Percentiles rank a stretch among this genome's conserved stretches.
phyloP scores from a whole-genome alignment of 2,113 vertebrate genomes.

The Macroglossus sobrinus region DNA sequence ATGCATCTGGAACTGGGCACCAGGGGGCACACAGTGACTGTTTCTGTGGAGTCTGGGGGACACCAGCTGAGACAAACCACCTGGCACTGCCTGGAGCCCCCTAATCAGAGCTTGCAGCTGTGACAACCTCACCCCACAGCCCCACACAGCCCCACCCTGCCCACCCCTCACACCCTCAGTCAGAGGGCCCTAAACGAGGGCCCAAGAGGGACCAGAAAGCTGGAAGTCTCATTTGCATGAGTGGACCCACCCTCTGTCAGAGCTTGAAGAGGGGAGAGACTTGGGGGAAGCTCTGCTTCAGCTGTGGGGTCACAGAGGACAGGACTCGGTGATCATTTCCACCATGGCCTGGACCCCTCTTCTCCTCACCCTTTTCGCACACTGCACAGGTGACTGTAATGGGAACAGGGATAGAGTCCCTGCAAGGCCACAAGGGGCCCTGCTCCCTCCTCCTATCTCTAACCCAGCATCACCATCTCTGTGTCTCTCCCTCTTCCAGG shows the following conservation, averaged over 20 bases:
- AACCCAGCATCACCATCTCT: background rate
- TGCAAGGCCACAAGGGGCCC: accelerated
- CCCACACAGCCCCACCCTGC: accelerated
- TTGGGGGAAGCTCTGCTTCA: background rate
- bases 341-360: background rate
- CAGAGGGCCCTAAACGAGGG: accelerated
- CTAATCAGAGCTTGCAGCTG: background rate
- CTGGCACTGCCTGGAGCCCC: background rate
- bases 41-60: no score
- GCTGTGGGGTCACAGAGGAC: background rate
- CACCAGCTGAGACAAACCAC: background rate
- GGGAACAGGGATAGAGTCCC: accelerated
- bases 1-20: no score
- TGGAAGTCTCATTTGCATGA: background rate
- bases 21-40: no score
- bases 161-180: accelerated
- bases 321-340: accelerated
- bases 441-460: background rate
- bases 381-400: background rate
- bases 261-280: background rate
- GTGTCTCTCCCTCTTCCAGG: background rate
- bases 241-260: background rate
- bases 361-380: background rate
- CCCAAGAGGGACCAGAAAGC: accelerated
- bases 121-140: no score